Conservation (phyloP, 2,113 vertebrate genomes). For the Psettodes erumei region DNA sequence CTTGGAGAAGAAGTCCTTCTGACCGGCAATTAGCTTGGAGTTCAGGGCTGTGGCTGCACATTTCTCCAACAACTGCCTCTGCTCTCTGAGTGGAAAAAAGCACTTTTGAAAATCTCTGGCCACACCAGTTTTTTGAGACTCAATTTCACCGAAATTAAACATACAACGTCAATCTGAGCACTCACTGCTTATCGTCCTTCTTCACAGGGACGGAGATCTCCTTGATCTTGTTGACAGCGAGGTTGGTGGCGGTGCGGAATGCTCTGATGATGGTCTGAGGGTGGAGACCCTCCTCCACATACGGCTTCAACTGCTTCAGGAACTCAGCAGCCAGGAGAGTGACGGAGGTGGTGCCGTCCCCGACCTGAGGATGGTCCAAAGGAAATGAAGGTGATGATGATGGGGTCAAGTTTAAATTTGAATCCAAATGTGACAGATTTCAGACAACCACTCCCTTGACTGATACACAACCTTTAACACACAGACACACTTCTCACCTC, state of each 20-base stretch:
- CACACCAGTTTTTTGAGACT: neutral
- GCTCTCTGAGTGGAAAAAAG: constrained; percentile 83
- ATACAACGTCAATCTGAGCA: neutral
- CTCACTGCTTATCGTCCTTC: constrained; percentile 93
- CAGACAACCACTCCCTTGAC: neutral
- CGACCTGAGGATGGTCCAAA: constrained; percentile 83
- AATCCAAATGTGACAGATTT: neutral
- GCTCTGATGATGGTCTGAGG: constrained; percentile 98
- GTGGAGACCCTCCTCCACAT: constrained; percentile 96
- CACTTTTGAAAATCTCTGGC: neutral
- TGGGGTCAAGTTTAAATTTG: neutral
- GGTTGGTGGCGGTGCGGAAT: constrained; percentile 90
- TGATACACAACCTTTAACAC: neutral
- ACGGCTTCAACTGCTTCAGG: constrained; percentile 94
- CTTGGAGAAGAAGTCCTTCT: constrained; percentile 93
- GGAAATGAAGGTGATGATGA: neutral
- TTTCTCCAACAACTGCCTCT: constrained; percentile 91
- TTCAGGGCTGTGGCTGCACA: constrained; percentile 95
- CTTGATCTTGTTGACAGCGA: constrained; percentile 93
- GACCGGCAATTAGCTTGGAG: constrained; percentile 94
- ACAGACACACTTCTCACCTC: constrained; percentile 83
- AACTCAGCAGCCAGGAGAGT: constrained; percentile 96
- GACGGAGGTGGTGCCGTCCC: constrained; percentile 96
- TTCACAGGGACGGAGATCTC: constrained; percentile 92
- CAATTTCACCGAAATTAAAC: neutral